Evolutionary conservation across 2,888 invertebrate genomes (phyloP), one percentile per base, ranked within the genome.

Genomic region (Steromphala cineraria): DNA sequence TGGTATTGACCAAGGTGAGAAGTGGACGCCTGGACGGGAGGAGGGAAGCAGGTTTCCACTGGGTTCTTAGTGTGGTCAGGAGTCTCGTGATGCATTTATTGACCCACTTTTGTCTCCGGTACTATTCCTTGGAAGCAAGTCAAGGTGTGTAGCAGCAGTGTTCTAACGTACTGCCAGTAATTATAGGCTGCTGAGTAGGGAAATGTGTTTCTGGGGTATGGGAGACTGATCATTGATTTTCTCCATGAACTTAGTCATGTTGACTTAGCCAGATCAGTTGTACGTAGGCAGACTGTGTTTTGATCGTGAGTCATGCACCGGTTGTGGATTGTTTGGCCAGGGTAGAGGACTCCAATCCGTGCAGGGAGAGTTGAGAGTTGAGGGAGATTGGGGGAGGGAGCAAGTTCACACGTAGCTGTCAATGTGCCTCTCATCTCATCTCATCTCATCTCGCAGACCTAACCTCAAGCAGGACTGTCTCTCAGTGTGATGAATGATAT

Each of bases 121-220:
- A 62, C 62, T 62, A 28, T 62, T 62, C 62, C 62, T 62, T 62
- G 28, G 28, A 62, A 62, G 28, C 28, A 28, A 62, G 28, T 62
- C 62, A 62, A 62, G 62, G 62, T 62, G 62, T 62, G 62, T 62
- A 28, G 62, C 62, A 28, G 62, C 62, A 62, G 62, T 21, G 21
- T 62, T 62, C 62, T 62, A 62, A 17, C 62, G 24, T 62, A 62
- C 24, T 28, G 62, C 62, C 28, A 62, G 62, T 62, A 62, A 62
- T 62, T 62, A 62, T 62, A 15, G 62, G 62, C 62, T 62, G 62
- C 62, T 62, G 62, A 62, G 62, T 62, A 28, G 62, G 62, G 62
- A 62, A 62, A 62, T 62, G 62, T 62, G 62, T 62, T 62, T 62
- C 62, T 62, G 62, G 62, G 62, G 62, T 62, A 62, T 62, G 62